Evolutionary conservation across 2,888 invertebrate genomes (phyloP), one percentile per base, ranked within the genome.

Genomic region (Papilio demoleus): DNA sequence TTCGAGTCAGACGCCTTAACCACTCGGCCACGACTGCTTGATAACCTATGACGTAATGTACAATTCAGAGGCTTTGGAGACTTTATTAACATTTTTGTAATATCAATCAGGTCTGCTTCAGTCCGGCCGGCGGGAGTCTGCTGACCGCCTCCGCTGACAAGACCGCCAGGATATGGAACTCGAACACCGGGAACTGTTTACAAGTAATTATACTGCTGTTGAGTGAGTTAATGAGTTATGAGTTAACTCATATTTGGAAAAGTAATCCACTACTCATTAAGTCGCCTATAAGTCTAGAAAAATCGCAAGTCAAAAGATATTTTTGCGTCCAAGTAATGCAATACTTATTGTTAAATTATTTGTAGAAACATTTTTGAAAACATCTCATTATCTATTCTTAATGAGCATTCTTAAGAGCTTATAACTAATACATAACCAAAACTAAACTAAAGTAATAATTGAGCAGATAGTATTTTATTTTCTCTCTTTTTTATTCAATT

Each of bases 61-160:
- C 12, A 27, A 5, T 24, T 50, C 2, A 14, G 14, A 3, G 27
- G 1, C n/a, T 50, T 27, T 27, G 24, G 2, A 27, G 27, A 3
- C 6, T 14, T 50, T 50, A 17, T 42, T 8, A 42, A 17, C 14
- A 5, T 40, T 1, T 17, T 17, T 17, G 17, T 42, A 8, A 17
- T 17, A 14, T 19, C 38, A 47, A 42, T 11, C 81, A 95, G 96
- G 95, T 97, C 5, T 95, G 95, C 85, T 97, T 97, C 88, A 97
- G 96, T 85, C 97, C 97, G 1, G 95, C 95, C 50, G 96, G 96
- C 0, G 94, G 94, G 4, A 93, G 94, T 71, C 84, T 97, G 17
- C 87, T 97, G 73, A 96, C 97, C 0, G 96, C 96, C 0, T 97
- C 97, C 4, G 94, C 95, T 4, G 97, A 97, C 81, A 93, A 94